Base-by-base conservation (phyloP, 1,140 invertebrate genomes). In the Triops cancriformis region DNA sequence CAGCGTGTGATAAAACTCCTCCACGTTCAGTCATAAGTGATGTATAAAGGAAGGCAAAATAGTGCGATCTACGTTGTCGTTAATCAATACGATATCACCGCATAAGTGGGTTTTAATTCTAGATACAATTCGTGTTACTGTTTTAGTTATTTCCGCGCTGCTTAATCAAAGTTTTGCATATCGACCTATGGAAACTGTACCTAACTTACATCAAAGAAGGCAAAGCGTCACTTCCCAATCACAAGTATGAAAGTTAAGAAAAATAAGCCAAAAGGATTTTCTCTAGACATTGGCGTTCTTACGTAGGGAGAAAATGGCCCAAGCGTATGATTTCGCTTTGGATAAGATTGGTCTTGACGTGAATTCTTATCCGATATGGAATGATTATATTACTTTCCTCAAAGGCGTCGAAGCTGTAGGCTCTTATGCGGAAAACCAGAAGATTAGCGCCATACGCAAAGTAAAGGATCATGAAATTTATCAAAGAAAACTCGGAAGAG, bases 341-440 rank as follows among this genome's bases (percentile, higher is more conserved):
- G 98, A 99, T 79, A 99, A 99, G 86, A 98, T 99, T 82, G 98
- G 98, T 1, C 93, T 98, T 90, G 97, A 99, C 82, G 94, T 97
- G 80, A 93, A 96, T 85, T 97, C 96, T 0, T 97, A 94, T 84
- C 91, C 92, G 27, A 94, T 99, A 79, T 98, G 96, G 96, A 94
- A 94, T 82, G 98, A 99, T 84, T 99, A 99, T 83, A 94, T 99
- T 0, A 92, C 91, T 37, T 99, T 99, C 85, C 86, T 99, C n/a
- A 98, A 98, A 85, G 91, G 91, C 79, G 97, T 99, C 0, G 97
- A 99, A 82, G 97, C 97, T 18, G 92, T 97, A 2, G 97, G 98
- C 6, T 98, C 96, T 9, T 99, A 99, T 86, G 98, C 98, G 0
- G 98, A 99, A 85, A 99, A 99, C 86, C 98, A 99, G 86, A 96